These are phyloP conservation scores for Ophraella communa DNA, from an alignment of 2,888 invertebrate genomes.

Conservation along the genomic window DNA sequence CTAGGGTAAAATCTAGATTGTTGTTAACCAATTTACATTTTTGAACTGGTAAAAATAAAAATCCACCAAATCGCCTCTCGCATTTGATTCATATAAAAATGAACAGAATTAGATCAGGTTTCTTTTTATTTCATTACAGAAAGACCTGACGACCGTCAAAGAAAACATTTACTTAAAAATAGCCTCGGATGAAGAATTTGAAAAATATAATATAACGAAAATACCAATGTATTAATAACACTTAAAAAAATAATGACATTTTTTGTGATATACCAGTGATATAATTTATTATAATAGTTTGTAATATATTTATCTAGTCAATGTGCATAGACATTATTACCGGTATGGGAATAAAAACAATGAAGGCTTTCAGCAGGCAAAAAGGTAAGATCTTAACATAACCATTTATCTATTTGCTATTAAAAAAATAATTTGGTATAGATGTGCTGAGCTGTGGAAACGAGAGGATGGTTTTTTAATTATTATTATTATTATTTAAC, in stretches of 20 bases:
- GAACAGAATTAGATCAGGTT: neutral
- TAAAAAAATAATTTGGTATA: no score
- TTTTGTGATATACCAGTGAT: slow-evolving; percentile 38
- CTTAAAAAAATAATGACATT: slow-evolving; percentile 19
- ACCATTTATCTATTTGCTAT: neutral
- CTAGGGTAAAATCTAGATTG: no score
- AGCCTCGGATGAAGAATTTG: slow-evolving; percentile 26
- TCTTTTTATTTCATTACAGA: slow-evolving; percentile 21
- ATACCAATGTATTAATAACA: neutral
- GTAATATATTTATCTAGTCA: slow-evolving; percentile 54
- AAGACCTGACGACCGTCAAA: slow-evolving; percentile 15
- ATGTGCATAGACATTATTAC: slow-evolving; percentile 67
- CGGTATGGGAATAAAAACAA: slow-evolving; percentile 88
- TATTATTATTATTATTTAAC: no score
- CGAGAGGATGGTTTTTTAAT: no score
- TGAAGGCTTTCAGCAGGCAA: slow-evolving; percentile 86
- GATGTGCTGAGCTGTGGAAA: no score
- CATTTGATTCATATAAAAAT: no score
- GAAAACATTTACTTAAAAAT: slow-evolving; percentile 22
- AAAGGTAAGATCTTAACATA: slow-evolving; percentile 67
- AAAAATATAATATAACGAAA: slow-evolving; percentile 6
- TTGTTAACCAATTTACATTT: no score
- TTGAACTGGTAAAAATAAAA: neutral
- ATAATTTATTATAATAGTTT: slow-evolving; percentile 28
- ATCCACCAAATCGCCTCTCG: slow-evolving; percentile 2